phyloP scores from a whole-genome alignment of 2,888 invertebrate species.

The Tenthredo livida region DNA sequence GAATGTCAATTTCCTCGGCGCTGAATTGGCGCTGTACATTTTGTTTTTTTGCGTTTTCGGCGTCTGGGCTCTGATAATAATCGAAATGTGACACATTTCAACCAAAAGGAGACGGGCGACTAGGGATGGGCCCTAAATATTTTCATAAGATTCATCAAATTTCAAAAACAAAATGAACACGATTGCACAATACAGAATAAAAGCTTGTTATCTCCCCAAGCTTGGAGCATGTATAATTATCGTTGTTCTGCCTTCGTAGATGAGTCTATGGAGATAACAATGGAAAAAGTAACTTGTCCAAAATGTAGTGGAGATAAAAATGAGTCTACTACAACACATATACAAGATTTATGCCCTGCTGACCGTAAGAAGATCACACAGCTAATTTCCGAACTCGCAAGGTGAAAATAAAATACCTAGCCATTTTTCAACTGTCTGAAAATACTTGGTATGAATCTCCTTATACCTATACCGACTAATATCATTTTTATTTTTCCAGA shows the following conservation, averaged over 20 bases:
- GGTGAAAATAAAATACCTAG: conserved; percentile 57
- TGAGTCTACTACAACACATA: conserved; percentile 59
- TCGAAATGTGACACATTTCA: too few species aligned
- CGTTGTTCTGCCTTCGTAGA: not conserved
- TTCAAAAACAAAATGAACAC: too few species aligned
- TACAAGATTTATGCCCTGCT: conserved; percentile 66
- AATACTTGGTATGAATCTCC: not conserved
- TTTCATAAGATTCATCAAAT: too few species aligned
- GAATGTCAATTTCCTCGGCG: too few species aligned
- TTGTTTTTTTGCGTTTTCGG: too few species aligned
- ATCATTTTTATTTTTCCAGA: not conserved
- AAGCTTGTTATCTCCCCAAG: not conserved
- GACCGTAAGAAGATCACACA: conserved; percentile 65
- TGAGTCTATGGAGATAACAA: conserved; percentile 60
- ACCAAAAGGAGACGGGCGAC: too few species aligned
- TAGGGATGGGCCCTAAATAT: too few species aligned
- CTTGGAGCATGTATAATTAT: not conserved
- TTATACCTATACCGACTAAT: not conserved
- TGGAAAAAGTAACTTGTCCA: conserved; percentile 59
- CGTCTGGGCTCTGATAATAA: too few species aligned
- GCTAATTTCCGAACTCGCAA: conserved; percentile 65
- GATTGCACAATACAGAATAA: too few species aligned
- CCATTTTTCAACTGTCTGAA: not conserved
- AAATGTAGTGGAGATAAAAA: conserved; percentile 59
- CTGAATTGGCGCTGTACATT: too few species aligned